Evolutionary conservation across 2,888 invertebrate genomes (phyloP).

Genomic region (Dorcus hopei): DNA sequence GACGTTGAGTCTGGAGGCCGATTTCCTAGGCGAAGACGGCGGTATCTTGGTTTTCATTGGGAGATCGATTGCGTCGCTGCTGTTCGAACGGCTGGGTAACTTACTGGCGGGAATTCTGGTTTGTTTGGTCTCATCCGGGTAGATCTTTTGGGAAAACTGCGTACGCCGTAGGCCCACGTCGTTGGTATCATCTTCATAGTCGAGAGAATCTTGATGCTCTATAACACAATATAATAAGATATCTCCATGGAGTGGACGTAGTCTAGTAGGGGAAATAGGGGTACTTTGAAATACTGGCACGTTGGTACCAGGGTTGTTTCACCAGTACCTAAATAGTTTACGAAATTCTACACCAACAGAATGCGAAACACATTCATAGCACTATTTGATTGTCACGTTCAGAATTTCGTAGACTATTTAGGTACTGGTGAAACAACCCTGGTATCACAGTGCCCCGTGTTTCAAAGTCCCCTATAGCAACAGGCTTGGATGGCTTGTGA

Average conservation of each 20-base stretch:
- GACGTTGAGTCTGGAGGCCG: conserved; percentile 42
- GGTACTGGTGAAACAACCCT: no score
- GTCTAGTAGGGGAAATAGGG: no score
- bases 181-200: conserved; percentile 62
- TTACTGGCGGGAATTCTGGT: conserved; percentile 25
- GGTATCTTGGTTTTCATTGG: conserved; percentile 39
- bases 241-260: not conserved
- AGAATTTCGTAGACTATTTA: no score
- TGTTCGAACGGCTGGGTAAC: conserved; percentile 48
- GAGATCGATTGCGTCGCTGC: conserved; percentile 45
- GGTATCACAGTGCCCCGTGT: no score
- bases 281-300: no score
- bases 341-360: no score
- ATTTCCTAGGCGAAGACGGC: conserved; percentile 52
- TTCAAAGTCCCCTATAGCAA: no score
- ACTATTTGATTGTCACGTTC: no score
- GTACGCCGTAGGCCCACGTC: conserved; percentile 70
- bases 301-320: no score
- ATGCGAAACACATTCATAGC: no score
- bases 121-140: conserved; percentile 50
- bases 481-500: no score
- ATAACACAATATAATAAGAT: conserved; percentile 20
- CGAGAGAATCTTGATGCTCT: conserved; percentile 64
- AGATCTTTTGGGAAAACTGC: conserved; percentile 62
- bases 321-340: no score